These are phyloP conservation scores for Ectropis grisescens DNA, from an alignment of 1,140 invertebrate species.

Conservation along the genomic window DNA sequence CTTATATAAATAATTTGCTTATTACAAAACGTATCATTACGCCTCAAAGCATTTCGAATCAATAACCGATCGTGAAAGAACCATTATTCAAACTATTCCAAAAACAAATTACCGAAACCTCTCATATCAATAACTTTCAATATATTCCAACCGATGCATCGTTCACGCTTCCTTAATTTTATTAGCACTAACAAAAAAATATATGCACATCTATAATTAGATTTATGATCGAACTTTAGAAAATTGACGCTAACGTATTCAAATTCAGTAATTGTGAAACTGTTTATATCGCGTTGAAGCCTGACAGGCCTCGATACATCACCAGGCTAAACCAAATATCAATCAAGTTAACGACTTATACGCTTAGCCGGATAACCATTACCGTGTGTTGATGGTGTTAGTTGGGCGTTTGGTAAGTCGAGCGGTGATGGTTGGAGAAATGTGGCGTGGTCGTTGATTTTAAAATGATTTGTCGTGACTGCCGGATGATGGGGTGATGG, in stretches of 20 bases:
- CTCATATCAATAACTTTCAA: slow-evolving; percentile 20
- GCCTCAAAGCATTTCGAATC: too few species aligned
- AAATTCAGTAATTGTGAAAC: slow-evolving; percentile 55
- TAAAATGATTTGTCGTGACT: slow-evolving; percentile 65
- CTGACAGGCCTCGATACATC: slow-evolving; percentile 51
- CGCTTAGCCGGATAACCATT: slow-evolving; percentile 21
- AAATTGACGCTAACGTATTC: slow-evolving; percentile 60
- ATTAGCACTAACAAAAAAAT: slow-evolving; percentile 34
- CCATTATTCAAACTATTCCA: background rate
- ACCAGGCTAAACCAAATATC: slow-evolving; percentile 22
- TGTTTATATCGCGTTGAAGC: slow-evolving; percentile 48
- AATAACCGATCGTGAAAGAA: too few species aligned
- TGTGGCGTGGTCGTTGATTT: slow-evolving; percentile 42
- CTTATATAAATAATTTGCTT: too few species aligned
- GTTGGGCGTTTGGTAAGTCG: slow-evolving; percentile 2
- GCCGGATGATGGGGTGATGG: slow-evolving; percentile 49
- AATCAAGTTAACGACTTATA: slow-evolving; percentile 21
- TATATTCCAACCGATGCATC: slow-evolving; percentile 8
- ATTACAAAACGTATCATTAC: too few species aligned
- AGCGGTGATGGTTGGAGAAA: slow-evolving; percentile 28
- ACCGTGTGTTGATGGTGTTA: slow-evolving; percentile 12
- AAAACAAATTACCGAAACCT: background rate
- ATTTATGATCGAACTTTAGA: slow-evolving; percentile 44
- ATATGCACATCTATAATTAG: slow-evolving; percentile 42
- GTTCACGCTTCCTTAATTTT: slow-evolving; percentile 17